Evolutionary conservation across 1,140 invertebrate genomes (phyloP).

Genomic region (Ylistrum balloti): DNA sequence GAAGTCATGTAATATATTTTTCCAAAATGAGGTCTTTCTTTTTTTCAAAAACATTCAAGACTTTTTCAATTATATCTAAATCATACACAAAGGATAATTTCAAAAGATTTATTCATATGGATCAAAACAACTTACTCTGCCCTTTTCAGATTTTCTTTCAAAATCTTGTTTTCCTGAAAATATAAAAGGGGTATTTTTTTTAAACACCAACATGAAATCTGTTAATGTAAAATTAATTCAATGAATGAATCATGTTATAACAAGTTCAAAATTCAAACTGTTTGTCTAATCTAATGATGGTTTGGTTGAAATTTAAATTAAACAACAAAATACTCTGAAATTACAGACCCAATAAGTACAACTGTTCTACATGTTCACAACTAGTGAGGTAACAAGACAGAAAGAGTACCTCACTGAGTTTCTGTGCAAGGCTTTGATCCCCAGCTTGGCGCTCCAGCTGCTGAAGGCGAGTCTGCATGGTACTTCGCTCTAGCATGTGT

Average conservation of each 20-base stretch:
- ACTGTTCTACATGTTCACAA: too few relatives aligned
- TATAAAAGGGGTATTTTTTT: neutral
- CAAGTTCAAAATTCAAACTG: too few relatives aligned
- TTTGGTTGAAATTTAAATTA: too few relatives aligned
- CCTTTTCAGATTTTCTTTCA: constrained; percentile 71
- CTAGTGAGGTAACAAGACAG: neutral
- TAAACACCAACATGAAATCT: too few relatives aligned
- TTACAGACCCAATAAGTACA: too few relatives aligned
- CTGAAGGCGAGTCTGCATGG: constrained; percentile 66
- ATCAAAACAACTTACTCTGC: constrained; percentile 69
- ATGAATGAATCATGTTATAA: too few relatives aligned
- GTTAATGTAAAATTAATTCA: too few relatives aligned
- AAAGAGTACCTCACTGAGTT: constrained; percentile 69
- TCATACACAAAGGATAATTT: neutral
- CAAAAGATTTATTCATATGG: neutral
- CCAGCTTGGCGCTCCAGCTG: constrained; percentile 69
- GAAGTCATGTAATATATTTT: too few relatives aligned
- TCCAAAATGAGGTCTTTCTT: too few relatives aligned
- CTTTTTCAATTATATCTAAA: neutral
- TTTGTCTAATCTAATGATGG: too few relatives aligned
- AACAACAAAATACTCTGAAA: too few relatives aligned
- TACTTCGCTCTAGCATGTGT: constrained; percentile 82
- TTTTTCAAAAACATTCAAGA: neutral
- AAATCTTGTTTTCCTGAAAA: constrained; percentile 74
- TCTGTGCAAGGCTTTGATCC: constrained; percentile 65